Base-by-base conservation (phyloP, 1,140 invertebrate species). In the Drosophila sproati region DNA sequence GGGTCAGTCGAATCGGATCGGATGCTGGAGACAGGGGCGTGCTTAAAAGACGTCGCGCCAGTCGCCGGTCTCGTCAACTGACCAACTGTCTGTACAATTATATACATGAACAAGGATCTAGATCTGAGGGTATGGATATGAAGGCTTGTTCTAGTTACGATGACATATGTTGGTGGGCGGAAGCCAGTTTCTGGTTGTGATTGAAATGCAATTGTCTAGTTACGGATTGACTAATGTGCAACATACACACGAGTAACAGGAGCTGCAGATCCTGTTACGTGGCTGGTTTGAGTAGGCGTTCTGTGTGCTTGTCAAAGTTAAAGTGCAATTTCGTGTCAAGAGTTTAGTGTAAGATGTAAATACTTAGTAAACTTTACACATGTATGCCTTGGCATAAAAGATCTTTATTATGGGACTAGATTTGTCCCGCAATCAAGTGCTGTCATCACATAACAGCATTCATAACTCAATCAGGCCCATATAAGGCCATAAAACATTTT, bases 1-100 rank as follows among this genome's bases (percentile, higher is more conserved):
- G 82, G 85, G 78, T 75, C 74, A 85, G 51, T 56, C 51, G 61
- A 7, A 39, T 56, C 55, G 48, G 34, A 20, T 32, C 41, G 67
- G 45, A 29, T 60, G 50, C 66, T 80, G 87, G 89, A 91, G 89
- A 91, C 89, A 91, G 89, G 79, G 89, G 89, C 89, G 89, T 91
- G 74, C 69, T 67, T 45, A 66, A 8, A 69, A 71, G 71, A 82
- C 85, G 85, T 85, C 88, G 73, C 80, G 83, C 73, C 87, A 86
- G 87, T 79, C 73, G 83, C 37, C 75, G 64, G 66, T 63, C 63
- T 63, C 77, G 64, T 56, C 78, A 61, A 71, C 73, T 88, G 79
- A 69, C 80, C 79, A 87, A 87, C 80, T 80, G 77, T 57, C 74
- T 75, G 60, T 45, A 57, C 64, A 64, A 63, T 57, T 72, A 52